A percentile compares a stretch with the other conserved stretches of the same genome.
Evolutionary conservation across 1,140 invertebrate species (phyloP).

Genomic region (Potamilus streckersoni): DNA sequence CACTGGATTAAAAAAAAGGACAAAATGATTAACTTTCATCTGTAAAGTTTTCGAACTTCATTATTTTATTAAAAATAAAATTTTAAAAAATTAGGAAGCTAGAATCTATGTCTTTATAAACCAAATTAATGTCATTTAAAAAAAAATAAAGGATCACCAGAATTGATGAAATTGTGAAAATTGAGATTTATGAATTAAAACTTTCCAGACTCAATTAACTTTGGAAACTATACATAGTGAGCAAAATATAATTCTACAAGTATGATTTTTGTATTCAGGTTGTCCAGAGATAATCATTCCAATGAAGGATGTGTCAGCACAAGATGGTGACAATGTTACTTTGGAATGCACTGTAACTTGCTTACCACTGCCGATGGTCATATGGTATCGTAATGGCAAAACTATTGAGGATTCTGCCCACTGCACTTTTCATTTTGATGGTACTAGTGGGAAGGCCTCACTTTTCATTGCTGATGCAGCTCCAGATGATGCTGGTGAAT

Average conservation of each 20-base stretch:
- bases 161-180: too few species aligned
- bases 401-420: conserved; percentile 5
- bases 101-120: too few species aligned
- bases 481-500: conserved; percentile 36
- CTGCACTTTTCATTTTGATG: conserved; percentile 38
- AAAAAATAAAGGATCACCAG: too few species aligned
- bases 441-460: conserved; percentile 34
- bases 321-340: conserved; percentile 38
- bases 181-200: too few species aligned
- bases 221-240: not conserved
- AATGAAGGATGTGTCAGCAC: conserved; percentile 40
- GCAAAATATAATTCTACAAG: not conserved
- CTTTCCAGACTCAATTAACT: too few species aligned
- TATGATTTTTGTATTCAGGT: conserved; percentile 31
- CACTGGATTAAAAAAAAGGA: too few species aligned
- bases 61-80: too few species aligned
- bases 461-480: conserved; percentile 34
- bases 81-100: too few species aligned
- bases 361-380: conserved; percentile 37
- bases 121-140: too few species aligned
- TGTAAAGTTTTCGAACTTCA: too few species aligned
- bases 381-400: conserved; percentile 45
- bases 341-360: conserved; percentile 43
- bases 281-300: conserved; percentile 45
- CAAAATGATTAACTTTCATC: too few species aligned